These are phyloP conservation scores for Odontomachus brunneus DNA, from an alignment of 1,140 invertebrate species.

Conservation along the genomic window DNA sequence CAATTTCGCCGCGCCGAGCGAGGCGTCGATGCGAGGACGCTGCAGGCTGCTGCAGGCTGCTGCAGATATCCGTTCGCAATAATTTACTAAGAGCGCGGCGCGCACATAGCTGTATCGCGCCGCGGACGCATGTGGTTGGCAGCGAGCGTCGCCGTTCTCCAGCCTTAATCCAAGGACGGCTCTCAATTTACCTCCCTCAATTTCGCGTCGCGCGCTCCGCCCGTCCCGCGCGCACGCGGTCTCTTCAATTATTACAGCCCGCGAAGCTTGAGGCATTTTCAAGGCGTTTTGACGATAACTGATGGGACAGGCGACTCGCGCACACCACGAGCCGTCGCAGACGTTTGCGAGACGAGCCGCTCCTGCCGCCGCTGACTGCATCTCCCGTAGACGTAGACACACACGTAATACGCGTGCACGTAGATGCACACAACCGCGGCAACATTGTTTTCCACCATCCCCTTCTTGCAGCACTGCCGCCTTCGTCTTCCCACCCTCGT, in stretches of 20 bases:
- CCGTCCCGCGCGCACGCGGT: neutral
- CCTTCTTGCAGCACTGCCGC: neutral
- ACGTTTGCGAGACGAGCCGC: constrained; percentile 32
- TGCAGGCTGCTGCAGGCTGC: neutral
- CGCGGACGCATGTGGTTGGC: constrained; percentile 37
- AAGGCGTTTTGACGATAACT: constrained; percentile 75
- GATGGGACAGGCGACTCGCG: constrained; percentile 65
- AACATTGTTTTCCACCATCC: constrained; percentile 67
- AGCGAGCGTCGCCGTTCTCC: constrained; percentile 55
- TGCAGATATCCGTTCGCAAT: constrained; percentile 50
- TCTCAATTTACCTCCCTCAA: constrained; percentile 72
- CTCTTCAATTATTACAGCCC: constrained; percentile 73
- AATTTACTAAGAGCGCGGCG: constrained; percentile 42
- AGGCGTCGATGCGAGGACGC: neutral
- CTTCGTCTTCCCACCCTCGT: constrained; percentile 3
- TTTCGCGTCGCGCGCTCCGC: constrained; percentile 38
- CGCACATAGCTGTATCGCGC: constrained; percentile 27
- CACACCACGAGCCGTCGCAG: constrained; percentile 23
- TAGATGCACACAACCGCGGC: constrained; percentile 1
- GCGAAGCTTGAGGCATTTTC: constrained; percentile 67
- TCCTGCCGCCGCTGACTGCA: no score
- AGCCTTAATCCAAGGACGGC: constrained; percentile 68
- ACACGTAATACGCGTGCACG: no score
- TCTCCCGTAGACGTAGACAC: no score
- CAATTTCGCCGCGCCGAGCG: neutral